These are phyloP conservation scores for Dynastes grantii DNA, from an alignment of 2,888 invertebrate genomes.

Conservation along the genomic window DNA sequence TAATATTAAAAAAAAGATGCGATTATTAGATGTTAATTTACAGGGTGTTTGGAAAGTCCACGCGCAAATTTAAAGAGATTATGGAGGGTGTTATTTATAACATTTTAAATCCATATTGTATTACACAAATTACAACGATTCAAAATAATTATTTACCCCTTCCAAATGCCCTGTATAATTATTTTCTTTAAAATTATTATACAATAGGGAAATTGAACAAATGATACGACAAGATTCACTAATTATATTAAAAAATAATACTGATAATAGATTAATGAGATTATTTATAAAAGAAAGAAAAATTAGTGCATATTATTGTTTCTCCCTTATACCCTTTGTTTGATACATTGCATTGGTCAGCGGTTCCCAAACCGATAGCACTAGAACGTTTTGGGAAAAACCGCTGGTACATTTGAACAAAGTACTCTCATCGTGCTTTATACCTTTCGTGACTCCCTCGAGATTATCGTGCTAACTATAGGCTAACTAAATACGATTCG, in stretches of 20 bases:
- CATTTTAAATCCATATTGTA: neutral
- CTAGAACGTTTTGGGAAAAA: no score
- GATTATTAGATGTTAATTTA: neutral
- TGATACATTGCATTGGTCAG: no score
- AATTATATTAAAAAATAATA: constrained; percentile 21
- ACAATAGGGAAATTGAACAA: constrained; percentile 9
- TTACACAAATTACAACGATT: neutral
- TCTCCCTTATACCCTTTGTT: neutral
- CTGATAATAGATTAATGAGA: constrained; percentile 13
- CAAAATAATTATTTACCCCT: no score
- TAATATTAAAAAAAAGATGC: neutral
- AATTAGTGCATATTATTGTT: constrained; percentile 5
- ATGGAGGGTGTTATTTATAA: no score
- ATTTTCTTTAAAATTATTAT: constrained; percentile 7
- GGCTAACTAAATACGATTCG: no score
- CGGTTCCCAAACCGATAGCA: no score
- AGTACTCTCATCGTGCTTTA: no score
- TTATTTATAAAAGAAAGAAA: constrained; percentile 1
- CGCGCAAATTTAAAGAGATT: no score
- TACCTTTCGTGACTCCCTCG: no score
- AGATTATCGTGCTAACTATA: no score
- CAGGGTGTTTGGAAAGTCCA: no score
- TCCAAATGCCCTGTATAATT: neutral
- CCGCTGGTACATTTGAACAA: no score
- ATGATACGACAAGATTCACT: constrained; percentile 20